Conservation (phyloP, 2,888 invertebrate species). For the Tetramorium bicarinatum region DNA sequence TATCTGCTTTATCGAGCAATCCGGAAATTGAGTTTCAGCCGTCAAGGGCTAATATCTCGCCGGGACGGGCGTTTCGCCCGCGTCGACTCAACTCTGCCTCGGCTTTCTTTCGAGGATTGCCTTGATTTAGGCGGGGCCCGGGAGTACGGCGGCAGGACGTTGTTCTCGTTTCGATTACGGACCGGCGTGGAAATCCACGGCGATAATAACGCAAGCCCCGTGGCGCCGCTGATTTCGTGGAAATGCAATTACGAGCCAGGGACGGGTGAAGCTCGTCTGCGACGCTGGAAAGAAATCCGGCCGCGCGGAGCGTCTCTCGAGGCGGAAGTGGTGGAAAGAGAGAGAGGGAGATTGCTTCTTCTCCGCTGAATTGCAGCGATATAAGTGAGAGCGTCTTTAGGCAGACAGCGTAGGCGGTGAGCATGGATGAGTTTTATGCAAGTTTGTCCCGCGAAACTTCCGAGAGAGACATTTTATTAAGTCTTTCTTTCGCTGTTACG, state of each 20-base stretch:
- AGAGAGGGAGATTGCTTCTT: slow-evolving; percentile 69
- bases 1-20: slow-evolving; percentile 57
- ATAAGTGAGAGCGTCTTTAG: slow-evolving; percentile 62
- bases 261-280: slow-evolving; percentile 56
- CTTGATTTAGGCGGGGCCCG: slow-evolving; percentile 70
- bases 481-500: slow-evolving; percentile 1
- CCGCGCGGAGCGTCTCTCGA: slow-evolving; percentile 59
- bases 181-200: slow-evolving; percentile 64
- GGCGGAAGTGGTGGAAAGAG: slow-evolving; percentile 44
- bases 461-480: slow-evolving; percentile 35
- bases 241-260: slow-evolving; percentile 71
- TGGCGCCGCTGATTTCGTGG: slow-evolving; percentile 69
- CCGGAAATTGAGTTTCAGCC: slow-evolving; percentile 57
- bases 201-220: slow-evolving; percentile 69
- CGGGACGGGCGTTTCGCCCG: slow-evolving; percentile 33
- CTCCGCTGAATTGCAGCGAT: slow-evolving; percentile 63
- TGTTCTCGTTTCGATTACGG: slow-evolving; percentile 71
- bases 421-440: slow-evolving; percentile 44
- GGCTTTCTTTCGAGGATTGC: slow-evolving; percentile 67
- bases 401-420: slow-evolving; percentile 16
- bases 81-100: slow-evolving; percentile 27
- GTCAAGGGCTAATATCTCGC: slow-evolving; percentile 55
- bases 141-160: slow-evolving; percentile 57
- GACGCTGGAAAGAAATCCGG: slow-evolving; percentile 68
- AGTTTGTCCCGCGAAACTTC: slow-evolving; percentile 54